Evolutionary conservation across 1,140 invertebrate genomes (phyloP).

Genomic region (Myzus persicae): DNA sequence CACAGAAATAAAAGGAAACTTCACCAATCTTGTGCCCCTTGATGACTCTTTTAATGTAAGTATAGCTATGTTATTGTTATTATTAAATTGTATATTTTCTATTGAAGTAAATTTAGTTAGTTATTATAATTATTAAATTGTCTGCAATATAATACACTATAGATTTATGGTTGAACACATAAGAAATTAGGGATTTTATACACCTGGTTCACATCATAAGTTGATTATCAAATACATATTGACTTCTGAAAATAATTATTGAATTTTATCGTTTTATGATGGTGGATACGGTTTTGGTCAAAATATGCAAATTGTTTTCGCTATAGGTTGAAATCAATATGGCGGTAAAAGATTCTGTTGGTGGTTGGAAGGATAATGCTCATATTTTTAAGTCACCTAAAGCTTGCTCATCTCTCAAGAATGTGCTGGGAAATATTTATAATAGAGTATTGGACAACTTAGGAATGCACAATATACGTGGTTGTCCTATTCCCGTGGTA

Average conservation of each 20-base stretch:
- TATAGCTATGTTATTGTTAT: neutral
- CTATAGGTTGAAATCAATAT: neutral
- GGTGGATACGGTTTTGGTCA: neutral
- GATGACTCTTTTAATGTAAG: neutral
- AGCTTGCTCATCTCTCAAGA: neutral
- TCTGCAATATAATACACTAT: too few species aligned
- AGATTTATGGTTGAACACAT: too few species aligned
- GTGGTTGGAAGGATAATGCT: neutral
- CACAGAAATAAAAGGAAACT: neutral
- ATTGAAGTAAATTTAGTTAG: too few species aligned
- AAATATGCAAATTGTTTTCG: neutral
- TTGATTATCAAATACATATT: too few species aligned
- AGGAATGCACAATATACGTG: neutral
- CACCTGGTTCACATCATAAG: too few species aligned
- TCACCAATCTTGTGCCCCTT: neutral
- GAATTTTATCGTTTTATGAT: too few species aligned
- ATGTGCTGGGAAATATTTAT: neutral
- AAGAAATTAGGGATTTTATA: too few species aligned
- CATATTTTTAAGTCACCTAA: neutral
- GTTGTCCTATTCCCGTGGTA: neutral
- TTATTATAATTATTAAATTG: too few species aligned
- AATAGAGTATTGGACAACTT: neutral
- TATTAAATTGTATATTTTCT: too few species aligned
- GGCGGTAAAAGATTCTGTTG: neutral
- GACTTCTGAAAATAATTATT: too few species aligned